These are phyloP conservation scores for Caenorhabditis sp. DNA, from an alignment of 2,888 invertebrate species.

Conservation along the genomic window DNA sequence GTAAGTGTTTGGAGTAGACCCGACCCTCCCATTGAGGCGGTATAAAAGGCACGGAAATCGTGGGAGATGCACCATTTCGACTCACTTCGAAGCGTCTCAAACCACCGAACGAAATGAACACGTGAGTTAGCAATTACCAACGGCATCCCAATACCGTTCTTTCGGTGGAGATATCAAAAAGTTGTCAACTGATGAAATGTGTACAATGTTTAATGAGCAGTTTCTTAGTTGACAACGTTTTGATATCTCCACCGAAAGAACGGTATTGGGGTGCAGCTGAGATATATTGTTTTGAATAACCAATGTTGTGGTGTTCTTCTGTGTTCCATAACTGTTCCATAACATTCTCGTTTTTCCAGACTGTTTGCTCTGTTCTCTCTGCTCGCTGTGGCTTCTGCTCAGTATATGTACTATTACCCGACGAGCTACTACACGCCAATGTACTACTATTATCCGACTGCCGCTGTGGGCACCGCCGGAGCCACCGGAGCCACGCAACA, in stretches of 20 bases:
- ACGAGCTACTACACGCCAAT: constrained; percentile 62
- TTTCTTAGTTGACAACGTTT: too few species aligned
- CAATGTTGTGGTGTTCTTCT: too few species aligned
- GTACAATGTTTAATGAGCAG: too few species aligned
- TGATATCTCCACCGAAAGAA: too few species aligned
- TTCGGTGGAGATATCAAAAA: too few species aligned
- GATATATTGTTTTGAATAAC: too few species aligned
- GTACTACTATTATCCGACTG: constrained; percentile 60
- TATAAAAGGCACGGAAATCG: constrained; percentile 27
- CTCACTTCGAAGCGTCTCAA: not conserved
- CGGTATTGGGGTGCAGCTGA: too few species aligned
- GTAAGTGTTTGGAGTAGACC: not conserved
- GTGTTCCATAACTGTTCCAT: not conserved
- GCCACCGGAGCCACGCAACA: constrained; percentile 8
- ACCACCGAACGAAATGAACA: constrained; percentile 36
- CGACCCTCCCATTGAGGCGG: constrained; percentile 26
- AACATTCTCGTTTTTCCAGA: constrained; percentile 29
- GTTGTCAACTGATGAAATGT: too few species aligned
- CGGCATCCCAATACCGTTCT: too few species aligned
- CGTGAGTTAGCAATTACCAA: too few species aligned
- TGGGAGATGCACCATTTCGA: constrained; percentile 1
- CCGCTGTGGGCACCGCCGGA: constrained; percentile 23
- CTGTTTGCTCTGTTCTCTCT: constrained; percentile 49
- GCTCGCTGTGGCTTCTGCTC: constrained; percentile 45
- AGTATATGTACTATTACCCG: constrained; percentile 61